Percentiles rank a stretch among this genome's conserved stretches.
Conservation (phyloP, 1,140 invertebrate genomes). For the Gonioctena quinquepunctata region DNA sequence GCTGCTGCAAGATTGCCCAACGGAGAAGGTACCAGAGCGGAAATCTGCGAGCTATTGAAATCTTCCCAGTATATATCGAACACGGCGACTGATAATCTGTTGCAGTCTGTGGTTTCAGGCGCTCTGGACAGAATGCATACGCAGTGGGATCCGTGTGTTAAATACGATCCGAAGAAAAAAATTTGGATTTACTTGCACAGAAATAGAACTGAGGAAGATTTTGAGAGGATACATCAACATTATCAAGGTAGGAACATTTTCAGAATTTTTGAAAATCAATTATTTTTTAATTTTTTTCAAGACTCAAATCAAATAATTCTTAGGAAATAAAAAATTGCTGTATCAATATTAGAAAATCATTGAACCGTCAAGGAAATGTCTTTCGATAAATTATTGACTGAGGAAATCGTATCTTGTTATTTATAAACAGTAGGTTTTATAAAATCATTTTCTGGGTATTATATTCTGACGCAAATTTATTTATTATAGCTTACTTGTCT, state of each 20-base stretch:
- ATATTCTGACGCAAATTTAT: no score
- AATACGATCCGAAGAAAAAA: conserved; percentile 86
- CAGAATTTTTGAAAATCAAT: no score
- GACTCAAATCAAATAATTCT: no score
- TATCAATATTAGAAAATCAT: no score
- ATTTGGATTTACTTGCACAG: conserved; percentile 90
- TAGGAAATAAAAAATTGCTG: no score
- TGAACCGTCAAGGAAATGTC: no score
- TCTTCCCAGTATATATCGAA: conserved; percentile 84
- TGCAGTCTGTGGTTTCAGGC: conserved; percentile 86
- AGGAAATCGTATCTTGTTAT: no score
- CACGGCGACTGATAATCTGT: conserved; percentile 69
- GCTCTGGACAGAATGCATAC: conserved; percentile 87
- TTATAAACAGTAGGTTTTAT: no score
- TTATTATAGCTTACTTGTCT: no score
- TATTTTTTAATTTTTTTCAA: no score
- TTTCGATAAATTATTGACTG: no score
- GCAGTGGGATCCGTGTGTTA: conserved; percentile 87
- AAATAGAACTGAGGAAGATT: conserved; percentile 74
- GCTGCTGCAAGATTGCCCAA: conserved; percentile 90
- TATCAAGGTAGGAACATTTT: conserved; percentile 55
- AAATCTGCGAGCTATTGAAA: conserved; percentile 83
- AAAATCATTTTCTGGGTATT: no score
- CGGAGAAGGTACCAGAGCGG: conserved; percentile 88
- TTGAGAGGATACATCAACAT: conserved; percentile 70